Evolutionary conservation across 2,888 invertebrate genomes (phyloP).

Genomic region (Abscondita cerata): DNA sequence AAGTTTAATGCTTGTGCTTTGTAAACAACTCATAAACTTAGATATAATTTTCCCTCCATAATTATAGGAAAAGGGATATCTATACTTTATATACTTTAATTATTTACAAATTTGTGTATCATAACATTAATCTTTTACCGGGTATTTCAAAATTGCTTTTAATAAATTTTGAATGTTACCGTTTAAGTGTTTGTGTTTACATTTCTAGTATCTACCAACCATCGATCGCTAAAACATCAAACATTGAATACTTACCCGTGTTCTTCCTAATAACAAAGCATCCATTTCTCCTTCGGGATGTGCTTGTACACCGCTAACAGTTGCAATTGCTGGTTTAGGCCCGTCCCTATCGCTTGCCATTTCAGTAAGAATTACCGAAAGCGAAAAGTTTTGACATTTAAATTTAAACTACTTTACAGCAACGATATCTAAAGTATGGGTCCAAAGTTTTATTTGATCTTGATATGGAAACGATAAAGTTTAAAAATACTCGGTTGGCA

Average conservation of each 20-base stretch:
- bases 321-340: constrained; percentile 66
- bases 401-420: constrained; percentile 5
- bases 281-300: constrained; percentile 80
- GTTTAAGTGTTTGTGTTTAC: too few relatives aligned
- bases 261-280: constrained; percentile 76
- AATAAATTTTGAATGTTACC: too few relatives aligned
- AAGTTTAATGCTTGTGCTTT: too few relatives aligned
- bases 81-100: too few relatives aligned
- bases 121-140: too few relatives aligned
- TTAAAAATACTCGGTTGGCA: constrained; percentile 3
- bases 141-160: too few relatives aligned
- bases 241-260: constrained; percentile 70
- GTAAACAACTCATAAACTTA: too few relatives aligned
- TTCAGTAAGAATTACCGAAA: constrained; percentile 5
- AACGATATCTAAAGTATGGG: constrained; percentile 14
- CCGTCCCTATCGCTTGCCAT: constrained; percentile 53
- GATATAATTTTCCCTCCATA: too few relatives aligned
- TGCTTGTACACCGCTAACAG: constrained; percentile 58
- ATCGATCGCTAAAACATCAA: background rate
- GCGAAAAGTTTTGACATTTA: constrained; percentile 1
- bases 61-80: too few relatives aligned
- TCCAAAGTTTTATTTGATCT: constrained; percentile 18
- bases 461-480: background rate
- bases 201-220: too few relatives aligned
- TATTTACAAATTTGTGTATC: too few relatives aligned